Conservation (phyloP, 2,113 vertebrate genomes). For the Psilopsiagon aurifrons region DNA sequence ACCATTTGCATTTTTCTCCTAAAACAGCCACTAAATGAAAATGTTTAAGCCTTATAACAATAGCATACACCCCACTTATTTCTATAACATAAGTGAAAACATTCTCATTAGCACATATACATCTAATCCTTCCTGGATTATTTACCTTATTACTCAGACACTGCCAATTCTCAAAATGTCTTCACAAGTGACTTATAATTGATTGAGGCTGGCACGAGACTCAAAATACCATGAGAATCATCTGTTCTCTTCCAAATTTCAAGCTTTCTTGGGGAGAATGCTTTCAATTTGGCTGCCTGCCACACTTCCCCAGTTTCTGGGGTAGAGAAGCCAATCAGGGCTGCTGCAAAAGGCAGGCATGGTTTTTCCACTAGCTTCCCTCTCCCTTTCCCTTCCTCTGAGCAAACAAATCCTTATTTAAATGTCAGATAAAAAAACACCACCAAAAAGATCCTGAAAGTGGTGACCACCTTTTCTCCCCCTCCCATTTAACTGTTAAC, state of each 20-base stretch:
- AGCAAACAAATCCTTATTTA: background rate
- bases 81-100: background rate
- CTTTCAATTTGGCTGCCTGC: slow-evolving; percentile 57
- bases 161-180: slow-evolving; percentile 22
- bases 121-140: background rate
- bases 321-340: background rate
- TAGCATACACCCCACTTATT: background rate
- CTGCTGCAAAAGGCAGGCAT: background rate
- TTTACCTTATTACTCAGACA: slow-evolving; percentile 32
- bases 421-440: background rate
- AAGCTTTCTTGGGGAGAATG: slow-evolving; percentile 46
- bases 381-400: background rate
- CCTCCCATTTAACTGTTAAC: background rate
- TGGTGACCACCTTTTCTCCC: background rate
- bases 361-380: background rate
- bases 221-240: slow-evolving; percentile 50
- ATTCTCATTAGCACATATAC: background rate
- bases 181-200: slow-evolving; percentile 52
- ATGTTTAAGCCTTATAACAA: background rate
- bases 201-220: slow-evolving; percentile 51
- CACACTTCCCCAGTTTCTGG: slow-evolving; percentile 33
- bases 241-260: slow-evolving; percentile 60
- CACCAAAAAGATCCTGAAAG: background rate
- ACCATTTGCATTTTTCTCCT: background rate
- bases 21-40: background rate